Percentiles rank a stretch among this genome's conserved stretches.
phyloP scores from a whole-genome alignment of 2,797 vertebrate genomes.

The Betta splendens region DNA sequence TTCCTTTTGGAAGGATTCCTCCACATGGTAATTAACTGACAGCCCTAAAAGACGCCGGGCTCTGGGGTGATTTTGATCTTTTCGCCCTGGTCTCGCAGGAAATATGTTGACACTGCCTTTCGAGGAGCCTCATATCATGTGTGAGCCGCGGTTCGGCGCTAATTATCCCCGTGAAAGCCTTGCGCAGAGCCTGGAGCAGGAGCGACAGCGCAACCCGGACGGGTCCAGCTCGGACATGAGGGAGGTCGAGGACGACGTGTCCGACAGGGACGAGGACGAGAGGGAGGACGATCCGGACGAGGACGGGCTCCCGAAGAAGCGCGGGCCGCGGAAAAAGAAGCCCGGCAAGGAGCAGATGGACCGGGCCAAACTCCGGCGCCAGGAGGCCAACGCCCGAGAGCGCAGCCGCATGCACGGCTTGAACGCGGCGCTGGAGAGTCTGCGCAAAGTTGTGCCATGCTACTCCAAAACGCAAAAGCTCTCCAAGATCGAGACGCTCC shows the following conservation, averaged over 20 bases:
- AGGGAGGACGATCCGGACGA: slow-evolving; percentile 90
- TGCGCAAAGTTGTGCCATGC: slow-evolving; percentile 98
- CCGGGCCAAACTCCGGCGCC: slow-evolving; percentile 90
- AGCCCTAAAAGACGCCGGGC: slow-evolving; percentile 64
- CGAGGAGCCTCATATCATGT: slow-evolving; percentile 94
- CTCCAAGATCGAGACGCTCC: slow-evolving; percentile 97
- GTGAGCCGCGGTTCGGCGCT: slow-evolving; percentile 92
- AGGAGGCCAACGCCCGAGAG: slow-evolving; percentile 95
- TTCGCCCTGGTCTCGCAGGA: slow-evolving; percentile 53
- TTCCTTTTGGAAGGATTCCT: slow-evolving; percentile 50
- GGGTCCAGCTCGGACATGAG: slow-evolving; percentile 59
- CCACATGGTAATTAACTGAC: slow-evolving; percentile 58
- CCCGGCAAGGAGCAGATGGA: slow-evolving; percentile 85
- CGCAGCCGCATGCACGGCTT: slow-evolving; percentile 96
- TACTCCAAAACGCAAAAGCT: slow-evolving; percentile 99
- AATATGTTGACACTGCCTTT: slow-evolving; percentile 96
- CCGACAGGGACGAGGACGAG: slow-evolving; percentile 77
- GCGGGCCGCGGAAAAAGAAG: slow-evolving; percentile 95
- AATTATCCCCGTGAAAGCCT: slow-evolving; percentile 90
- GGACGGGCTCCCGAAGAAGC: slow-evolving; percentile 86
- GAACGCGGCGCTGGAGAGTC: slow-evolving; percentile 95
- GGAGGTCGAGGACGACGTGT: slow-evolving; percentile 64
- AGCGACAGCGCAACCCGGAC: slow-evolving; percentile 39
- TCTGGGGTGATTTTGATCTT: slow-evolving; percentile 43
- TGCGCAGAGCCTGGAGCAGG: slow-evolving; percentile 77